Percentiles rank a stretch among this genome's conserved stretches.
Evolutionary conservation across 2,113 vertebrate species (phyloP).

Genomic region (Grallaria varia): DNA sequence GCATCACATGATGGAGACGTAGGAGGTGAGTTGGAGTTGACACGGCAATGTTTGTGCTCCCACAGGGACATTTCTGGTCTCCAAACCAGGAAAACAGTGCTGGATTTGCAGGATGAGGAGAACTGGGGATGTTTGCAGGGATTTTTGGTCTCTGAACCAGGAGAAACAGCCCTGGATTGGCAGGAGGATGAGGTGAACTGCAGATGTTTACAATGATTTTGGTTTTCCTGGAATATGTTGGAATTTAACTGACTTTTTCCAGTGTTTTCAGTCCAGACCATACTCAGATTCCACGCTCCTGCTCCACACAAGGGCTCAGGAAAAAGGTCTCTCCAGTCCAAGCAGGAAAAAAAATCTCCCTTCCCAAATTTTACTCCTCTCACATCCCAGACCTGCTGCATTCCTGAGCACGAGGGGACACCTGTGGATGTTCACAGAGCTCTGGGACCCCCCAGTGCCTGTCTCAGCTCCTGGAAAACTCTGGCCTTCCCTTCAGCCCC

Average conservation of each 20-base stretch:
- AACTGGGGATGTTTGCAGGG: not conserved
- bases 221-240: not conserved
- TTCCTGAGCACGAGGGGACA: rapidly evolving
- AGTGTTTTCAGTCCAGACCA: not conserved
- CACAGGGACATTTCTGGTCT: not conserved
- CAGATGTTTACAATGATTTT: not conserved
- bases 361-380: not conserved
- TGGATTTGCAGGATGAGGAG: not conserved
- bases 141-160: not conserved
- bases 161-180: not conserved
- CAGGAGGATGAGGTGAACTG: not conserved
- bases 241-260: not conserved
- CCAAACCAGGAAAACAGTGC: not conserved
- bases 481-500: rapidly evolving
- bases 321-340: not conserved
- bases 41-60: not conserved
- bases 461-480: not conserved
- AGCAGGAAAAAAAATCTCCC: not conserved
- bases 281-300: not conserved
- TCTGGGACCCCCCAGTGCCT: not conserved
- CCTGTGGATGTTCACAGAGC: not conserved
- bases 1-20: not conserved
- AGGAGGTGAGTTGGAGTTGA: not conserved
- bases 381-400: rapidly evolving
- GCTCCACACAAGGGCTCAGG: not conserved